Evolutionary conservation across 2,797 vertebrate species (phyloP), one percentile per base, ranked within the genome.

Genomic region (Darevskia nairensis): DNA sequence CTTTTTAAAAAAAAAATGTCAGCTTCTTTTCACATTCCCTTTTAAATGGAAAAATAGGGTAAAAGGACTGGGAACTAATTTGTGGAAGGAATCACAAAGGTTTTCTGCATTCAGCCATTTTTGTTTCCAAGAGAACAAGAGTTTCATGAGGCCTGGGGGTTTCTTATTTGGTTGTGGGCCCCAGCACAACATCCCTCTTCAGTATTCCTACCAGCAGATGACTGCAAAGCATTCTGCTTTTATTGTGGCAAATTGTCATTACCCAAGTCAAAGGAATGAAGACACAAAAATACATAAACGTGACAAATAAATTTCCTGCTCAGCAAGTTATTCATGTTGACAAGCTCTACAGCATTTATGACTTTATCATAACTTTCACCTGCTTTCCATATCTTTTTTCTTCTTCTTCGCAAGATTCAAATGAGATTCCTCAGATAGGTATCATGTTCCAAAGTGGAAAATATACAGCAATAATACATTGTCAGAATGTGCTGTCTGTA

Each of bases 401-500:
- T 50, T 50, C 32, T 21, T 80, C 78, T 44, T 41, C 69, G 85
- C 72, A 79, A 68, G 81, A 46, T 72, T 88, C 46, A 61, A 86
- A 91, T 50, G 74, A 79, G 89, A 77, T 50, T 91, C 17, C 77
- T 89, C n/a, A 89, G 80, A 86, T 41, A 35, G 66, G 5, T 72
- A 44, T 55, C 82, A 77, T 13, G 17, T 84, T 72, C 69, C 50
- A 35, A 86, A 68, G 29, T 77, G 19, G 39, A 84, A 89, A 86
- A 87, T 82, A 85, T 71, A 76, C 59, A 77, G 85, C 11, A 68
- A 80, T 59, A 86, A 84, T 88, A 44, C 13, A 71, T 2, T 77
- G 68, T 82, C 32, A 93, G 88, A 92, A 61, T 61, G 41, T 41
- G 80, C 11, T 2, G 0, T 80, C 23, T 17, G 0, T 4, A n/a